Base-by-base conservation (phyloP, 2,888 invertebrate species). In the Abscondita cerata region DNA sequence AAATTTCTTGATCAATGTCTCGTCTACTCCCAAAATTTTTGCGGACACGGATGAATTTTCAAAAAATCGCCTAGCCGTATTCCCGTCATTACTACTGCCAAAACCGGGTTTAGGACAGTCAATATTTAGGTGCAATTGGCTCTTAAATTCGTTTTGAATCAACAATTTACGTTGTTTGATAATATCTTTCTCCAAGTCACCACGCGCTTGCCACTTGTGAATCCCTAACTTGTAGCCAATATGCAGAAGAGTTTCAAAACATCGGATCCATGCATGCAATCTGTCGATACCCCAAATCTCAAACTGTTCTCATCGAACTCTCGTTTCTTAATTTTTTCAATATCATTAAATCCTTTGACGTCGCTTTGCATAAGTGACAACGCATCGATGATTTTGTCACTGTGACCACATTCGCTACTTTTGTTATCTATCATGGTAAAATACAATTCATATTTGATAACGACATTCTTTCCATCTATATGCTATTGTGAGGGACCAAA, bases 211-310 rank as follows among this genome's bases (percentile, higher is more conserved):
- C 44, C 44, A 44, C 16, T 44, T 44, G 6, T 44, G 3, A 6
- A 67, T 59, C 15, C n/a, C 19, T 11, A 65, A 41, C 51, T 52
- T 66, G 48, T 65, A 65, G 13, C 65, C 53, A 36, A 71, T 44
- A 51, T 71, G 67, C 16, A 72, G 60, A 25, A 70, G 41, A 60
- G 66, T 71, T 57, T 72, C 71, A 60, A 71, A 69, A 19, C 62
- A 64, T 19, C 70, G 64, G 38, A 72, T 70, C 68, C 68, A 70
- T 15, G 31, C 31, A 31, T 31, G 31, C 9, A 31, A 31, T 4
- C 31, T 6, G 9, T 4, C 5, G 31, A 31, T 31, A n/a, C n/a
- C 9, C 31, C 31, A 31, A 31, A 31, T 6, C 31, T 6, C 5
- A 31, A 9, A 6, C 9, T 31, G 31, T 4, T 6, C 5, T 6